Conservation (phyloP, 2,888 invertebrate genomes). For the Melipona beecheii region DNA sequence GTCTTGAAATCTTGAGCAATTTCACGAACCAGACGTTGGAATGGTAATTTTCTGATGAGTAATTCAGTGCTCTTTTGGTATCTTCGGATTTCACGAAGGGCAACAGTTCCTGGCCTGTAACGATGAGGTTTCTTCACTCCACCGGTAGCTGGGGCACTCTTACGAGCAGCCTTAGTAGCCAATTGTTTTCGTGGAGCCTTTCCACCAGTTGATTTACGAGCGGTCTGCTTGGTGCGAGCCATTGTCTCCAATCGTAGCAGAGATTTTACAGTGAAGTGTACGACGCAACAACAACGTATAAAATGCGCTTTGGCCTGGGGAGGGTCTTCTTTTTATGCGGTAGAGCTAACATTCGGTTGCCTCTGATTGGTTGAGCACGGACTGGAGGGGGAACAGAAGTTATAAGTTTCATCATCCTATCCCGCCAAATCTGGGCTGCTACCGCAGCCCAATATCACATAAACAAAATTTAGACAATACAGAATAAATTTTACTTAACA, state of each 20-base stretch:
- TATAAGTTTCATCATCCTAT: too few relatives aligned
- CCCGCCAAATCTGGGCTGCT: too few relatives aligned
- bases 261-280: too few relatives aligned
- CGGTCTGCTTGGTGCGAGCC: conserved; percentile 99
- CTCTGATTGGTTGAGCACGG: neutral
- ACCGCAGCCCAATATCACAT: too few relatives aligned
- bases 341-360: neutral
- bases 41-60: conserved; percentile 89
- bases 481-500: too few relatives aligned
- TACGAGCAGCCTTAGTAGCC: conserved; percentile 97
- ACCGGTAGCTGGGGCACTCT: conserved; percentile 97
- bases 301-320: rapidly evolving
- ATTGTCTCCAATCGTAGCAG: conserved; percentile 83
- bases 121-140: conserved; percentile 96
- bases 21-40: conserved; percentile 90
- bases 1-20: conserved; percentile 91
- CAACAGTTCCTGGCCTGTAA: conserved; percentile 89
- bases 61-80: conserved; percentile 91
- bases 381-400: neutral
- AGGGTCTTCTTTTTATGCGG: neutral
- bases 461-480: too few relatives aligned
- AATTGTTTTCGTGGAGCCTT: conserved; percentile 97
- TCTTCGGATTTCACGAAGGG: conserved; percentile 89
- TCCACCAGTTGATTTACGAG: conserved; percentile 98
- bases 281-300: too few relatives aligned